phyloP scores from a whole-genome alignment of 1,140 invertebrate genomes.

The Helicoverpa armigera region DNA sequence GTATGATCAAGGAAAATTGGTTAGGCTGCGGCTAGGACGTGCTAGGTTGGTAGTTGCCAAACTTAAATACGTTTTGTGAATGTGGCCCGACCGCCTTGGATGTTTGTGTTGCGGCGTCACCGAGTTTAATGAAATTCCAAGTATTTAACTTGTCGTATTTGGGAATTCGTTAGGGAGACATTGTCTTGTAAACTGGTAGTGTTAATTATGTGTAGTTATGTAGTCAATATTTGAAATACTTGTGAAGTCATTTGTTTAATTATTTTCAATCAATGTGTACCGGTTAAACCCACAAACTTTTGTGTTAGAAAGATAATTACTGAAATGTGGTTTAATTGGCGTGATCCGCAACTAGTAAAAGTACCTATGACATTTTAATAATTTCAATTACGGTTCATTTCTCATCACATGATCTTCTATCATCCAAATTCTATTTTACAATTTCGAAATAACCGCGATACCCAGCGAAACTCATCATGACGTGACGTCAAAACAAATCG shows the following conservation, averaged over 20 bases:
- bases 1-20: neutral
- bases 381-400: neutral
- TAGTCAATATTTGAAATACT: slow-evolving; percentile 33
- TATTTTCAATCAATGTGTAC: neutral
- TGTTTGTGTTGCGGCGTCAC: slow-evolving; percentile 58
- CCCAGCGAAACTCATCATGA: slow-evolving; percentile 41
- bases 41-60: slow-evolving; percentile 47
- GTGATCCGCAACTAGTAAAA: neutral
- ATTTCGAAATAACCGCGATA: slow-evolving; percentile 9
- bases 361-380: neutral
- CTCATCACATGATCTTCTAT: neutral
- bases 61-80: slow-evolving; percentile 57
- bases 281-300: too few relatives aligned
- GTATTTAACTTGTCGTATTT: slow-evolving; percentile 57
- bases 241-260: neutral
- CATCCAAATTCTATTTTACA: neutral
- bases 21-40: neutral
- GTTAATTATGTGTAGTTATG: slow-evolving; percentile 30
- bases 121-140: slow-evolving; percentile 65
- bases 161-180: slow-evolving; percentile 49
- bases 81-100: slow-evolving; percentile 53
- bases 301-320: too few relatives aligned
- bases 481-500: slow-evolving; percentile 72
- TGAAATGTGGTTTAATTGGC: neutral
- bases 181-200: slow-evolving; percentile 51